A percentile compares a stretch with the other conserved stretches of the same genome.
These are phyloP conservation scores for Leptinotarsa haldemani DNA, from an alignment of 2,888 invertebrate species.

Conservation along the genomic window DNA sequence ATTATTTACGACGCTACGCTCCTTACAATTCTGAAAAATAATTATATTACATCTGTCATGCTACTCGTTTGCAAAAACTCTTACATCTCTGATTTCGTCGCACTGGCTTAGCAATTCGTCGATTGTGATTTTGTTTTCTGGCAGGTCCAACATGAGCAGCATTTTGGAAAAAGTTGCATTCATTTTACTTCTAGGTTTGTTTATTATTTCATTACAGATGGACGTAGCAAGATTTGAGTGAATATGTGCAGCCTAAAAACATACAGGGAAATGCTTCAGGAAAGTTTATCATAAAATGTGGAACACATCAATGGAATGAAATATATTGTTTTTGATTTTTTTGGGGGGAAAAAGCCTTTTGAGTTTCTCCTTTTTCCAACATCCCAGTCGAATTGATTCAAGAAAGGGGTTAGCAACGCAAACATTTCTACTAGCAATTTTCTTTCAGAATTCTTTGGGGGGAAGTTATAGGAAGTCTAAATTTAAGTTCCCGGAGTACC, in stretches of 20 bases:
- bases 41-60: conserved; percentile 5
- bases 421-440: no score
- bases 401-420: no score
- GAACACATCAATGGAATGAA: background rate
- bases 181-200: conserved; percentile 44
- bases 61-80: conserved; percentile 3
- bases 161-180: conserved; percentile 49
- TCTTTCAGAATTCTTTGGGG: no score
- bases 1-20: conserved; percentile 23
- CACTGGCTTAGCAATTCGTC: conserved; percentile 47
- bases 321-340: background rate
- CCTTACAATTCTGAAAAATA: conserved; percentile 26
- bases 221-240: conserved; percentile 45
- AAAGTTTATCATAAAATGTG: background rate
- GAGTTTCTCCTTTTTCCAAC: no score
- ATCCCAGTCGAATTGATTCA: no score
- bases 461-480: no score
- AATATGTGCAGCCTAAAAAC: conserved; percentile 47
- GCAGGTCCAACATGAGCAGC: conserved; percentile 46
- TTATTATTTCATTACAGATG: conserved; percentile 47
- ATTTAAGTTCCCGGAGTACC: no score
- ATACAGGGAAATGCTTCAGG: background rate
- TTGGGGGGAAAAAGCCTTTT: no score
- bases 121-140: conserved; percentile 33
- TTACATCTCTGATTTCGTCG: conserved; percentile 48